These are phyloP conservation scores for Nannobrachium achirus DNA, from an alignment of 2,113 vertebrate genomes.

Conservation along the genomic window DNA sequence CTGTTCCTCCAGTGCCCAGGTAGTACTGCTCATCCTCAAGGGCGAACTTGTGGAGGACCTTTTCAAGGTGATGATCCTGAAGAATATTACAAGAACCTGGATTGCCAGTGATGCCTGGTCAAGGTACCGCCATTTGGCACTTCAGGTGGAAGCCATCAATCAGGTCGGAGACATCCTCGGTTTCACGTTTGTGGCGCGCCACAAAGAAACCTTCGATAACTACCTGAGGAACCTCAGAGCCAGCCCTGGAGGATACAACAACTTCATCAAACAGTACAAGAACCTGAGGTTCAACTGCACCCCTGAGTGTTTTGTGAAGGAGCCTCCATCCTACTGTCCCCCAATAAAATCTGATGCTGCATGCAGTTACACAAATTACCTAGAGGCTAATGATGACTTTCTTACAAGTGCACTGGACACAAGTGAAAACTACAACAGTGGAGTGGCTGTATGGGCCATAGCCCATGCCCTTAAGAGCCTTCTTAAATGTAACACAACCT, in stretches of 20 bases:
- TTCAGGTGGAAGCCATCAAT: slow-evolving; percentile 67
- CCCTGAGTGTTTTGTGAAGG: slow-evolving; percentile 40
- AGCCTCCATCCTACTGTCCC: slow-evolving; percentile 35
- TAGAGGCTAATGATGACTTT: slow-evolving; percentile 60
- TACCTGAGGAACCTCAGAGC: slow-evolving; percentile 62
- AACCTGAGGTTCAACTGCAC: slow-evolving; percentile 64
- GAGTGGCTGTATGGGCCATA: too few species aligned
- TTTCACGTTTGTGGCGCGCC: slow-evolving; percentile 55
- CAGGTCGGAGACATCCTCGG: slow-evolving; percentile 74
- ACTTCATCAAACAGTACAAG: too few species aligned
- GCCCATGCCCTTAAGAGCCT: too few species aligned
- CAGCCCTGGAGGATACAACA: slow-evolving; percentile 45
- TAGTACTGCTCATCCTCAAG: too few species aligned
- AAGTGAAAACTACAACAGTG: slow-evolving; percentile 1
- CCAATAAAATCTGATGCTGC: slow-evolving; percentile 47
- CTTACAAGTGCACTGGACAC: slow-evolving; percentile 35
- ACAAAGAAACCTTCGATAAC: slow-evolving; percentile 59
- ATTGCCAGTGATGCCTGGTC: slow-evolving; percentile 75
- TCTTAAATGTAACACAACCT: slow-evolving; percentile 62
- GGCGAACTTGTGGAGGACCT: too few species aligned
- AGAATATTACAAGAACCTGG: slow-evolving; percentile 69
- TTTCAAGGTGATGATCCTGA: slow-evolving; percentile 56
- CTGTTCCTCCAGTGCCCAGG: slow-evolving; percentile 47
- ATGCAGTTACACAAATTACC: slow-evolving; percentile 40
- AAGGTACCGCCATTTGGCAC: slow-evolving; percentile 34